A percentile compares a stretch with the other conserved stretches of the same genome.
Conservation (phyloP, 2,888 invertebrate genomes). For the Cerastis rubricosa region DNA sequence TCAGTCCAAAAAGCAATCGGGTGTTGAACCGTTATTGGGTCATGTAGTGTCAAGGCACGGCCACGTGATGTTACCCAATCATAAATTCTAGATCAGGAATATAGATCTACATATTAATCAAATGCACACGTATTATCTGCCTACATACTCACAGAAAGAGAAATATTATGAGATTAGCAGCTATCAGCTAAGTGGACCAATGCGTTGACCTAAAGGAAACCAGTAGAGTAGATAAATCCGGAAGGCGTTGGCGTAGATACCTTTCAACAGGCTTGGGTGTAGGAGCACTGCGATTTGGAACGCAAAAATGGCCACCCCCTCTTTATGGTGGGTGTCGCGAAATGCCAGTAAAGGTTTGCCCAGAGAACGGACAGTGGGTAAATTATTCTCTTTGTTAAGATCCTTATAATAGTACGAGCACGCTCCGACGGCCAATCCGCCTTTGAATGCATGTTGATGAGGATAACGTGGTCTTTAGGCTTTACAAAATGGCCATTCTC, state of each 20-base stretch:
- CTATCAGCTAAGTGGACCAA: constrained; percentile 3
- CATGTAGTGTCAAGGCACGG: constrained; percentile 51
- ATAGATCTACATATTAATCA: constrained; percentile 21
- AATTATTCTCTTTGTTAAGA: not conserved
- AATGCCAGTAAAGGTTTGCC: not conserved
- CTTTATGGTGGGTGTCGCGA: constrained; percentile 13
- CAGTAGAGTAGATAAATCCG: constrained; percentile 11
- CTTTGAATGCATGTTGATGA: too few relatives aligned
- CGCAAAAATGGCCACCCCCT: constrained; percentile 14
- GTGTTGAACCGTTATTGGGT: constrained; percentile 45
- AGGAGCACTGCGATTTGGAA: constrained; percentile 16
- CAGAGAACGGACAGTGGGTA: not conserved
- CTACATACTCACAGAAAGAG: not conserved
- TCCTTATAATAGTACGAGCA: too few relatives aligned
- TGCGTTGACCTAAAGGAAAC: constrained; percentile 46
- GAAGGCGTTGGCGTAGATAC: constrained; percentile 32
- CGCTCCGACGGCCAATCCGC: too few relatives aligned
- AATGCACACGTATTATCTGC: constrained; percentile 4
- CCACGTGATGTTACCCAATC: constrained; percentile 47
- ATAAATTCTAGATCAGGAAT: constrained; percentile 52
- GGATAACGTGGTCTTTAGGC: too few relatives aligned
- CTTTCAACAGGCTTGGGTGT: constrained; percentile 29
- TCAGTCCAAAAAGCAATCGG: constrained; percentile 55
- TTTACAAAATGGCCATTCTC: too few relatives aligned
- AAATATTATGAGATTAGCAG: constrained; percentile 4